A percentile compares a stretch with the other conserved stretches of the same genome.
Conservation (phyloP, 1,140 invertebrate species). For the Odontomachus brunneus region DNA sequence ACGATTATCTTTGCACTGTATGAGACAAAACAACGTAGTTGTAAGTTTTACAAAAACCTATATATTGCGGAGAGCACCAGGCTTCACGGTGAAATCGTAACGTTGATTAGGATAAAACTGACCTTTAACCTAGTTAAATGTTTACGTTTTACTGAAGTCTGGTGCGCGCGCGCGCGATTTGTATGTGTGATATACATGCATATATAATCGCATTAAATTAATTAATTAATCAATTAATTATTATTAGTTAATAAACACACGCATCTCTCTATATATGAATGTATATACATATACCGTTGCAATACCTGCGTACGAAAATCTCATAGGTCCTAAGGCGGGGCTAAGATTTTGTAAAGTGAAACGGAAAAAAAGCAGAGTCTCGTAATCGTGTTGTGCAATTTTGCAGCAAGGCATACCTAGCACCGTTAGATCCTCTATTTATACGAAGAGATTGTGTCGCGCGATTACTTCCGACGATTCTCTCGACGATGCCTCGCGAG, state of each 20-base stretch:
- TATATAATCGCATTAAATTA: constrained; percentile 44
- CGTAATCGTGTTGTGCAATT: constrained; percentile 64
- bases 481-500: constrained; percentile 22
- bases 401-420: constrained; percentile 35
- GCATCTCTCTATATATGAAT: neutral
- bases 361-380: neutral
- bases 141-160: too few species aligned
- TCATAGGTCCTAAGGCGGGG: constrained; percentile 61
- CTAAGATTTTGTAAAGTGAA: constrained; percentile 71
- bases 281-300: constrained; percentile 37
- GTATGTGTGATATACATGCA: constrained; percentile 60
- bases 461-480: constrained; percentile 26
- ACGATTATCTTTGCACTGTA: constrained; percentile 62
- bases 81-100: neutral
- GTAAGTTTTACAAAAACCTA: constrained; percentile 72
- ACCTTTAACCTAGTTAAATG: too few species aligned
- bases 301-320: constrained; percentile 68
- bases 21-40: constrained; percentile 43
- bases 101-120: neutral
- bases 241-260: constrained; percentile 20
- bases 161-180: neutral
- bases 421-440: constrained; percentile 46
- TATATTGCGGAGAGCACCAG: constrained; percentile 39
- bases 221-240: too few species aligned
- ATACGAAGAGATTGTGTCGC: constrained; percentile 15